Conservation (phyloP, 2,888 invertebrate genomes). For the Megastigmus dorsalis region DNA sequence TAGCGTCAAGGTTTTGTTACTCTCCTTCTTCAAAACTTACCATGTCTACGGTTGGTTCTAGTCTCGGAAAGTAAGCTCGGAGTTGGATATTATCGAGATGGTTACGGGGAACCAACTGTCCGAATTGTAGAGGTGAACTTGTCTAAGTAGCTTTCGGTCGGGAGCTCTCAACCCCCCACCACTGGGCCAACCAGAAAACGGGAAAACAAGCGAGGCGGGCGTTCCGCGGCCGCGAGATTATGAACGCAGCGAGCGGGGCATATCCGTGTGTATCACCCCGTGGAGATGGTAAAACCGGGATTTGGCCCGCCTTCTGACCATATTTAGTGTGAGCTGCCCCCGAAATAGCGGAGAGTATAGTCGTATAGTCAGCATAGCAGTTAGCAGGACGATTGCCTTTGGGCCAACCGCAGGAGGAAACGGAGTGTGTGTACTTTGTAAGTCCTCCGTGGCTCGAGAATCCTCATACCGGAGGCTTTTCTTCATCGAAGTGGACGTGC, state of each 20-base stretch:
- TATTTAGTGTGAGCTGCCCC: constrained; percentile 73
- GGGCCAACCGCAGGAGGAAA: no score
- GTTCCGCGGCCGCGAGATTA: neutral
- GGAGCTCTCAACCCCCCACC: constrained; percentile 42
- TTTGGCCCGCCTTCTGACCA: constrained; percentile 71
- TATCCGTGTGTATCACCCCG: constrained; percentile 55
- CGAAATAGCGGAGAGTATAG: constrained; percentile 68
- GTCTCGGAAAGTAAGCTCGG: constrained; percentile 56
- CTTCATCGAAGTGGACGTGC: no score
- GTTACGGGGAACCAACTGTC: constrained; percentile 73
- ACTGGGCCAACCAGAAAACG: constrained; percentile 23
- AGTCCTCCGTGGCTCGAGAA: no score
- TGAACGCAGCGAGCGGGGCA: constrained; percentile 59
- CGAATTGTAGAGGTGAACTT: constrained; percentile 71
- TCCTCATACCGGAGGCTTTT: no score
- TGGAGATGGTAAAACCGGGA: constrained; percentile 62
- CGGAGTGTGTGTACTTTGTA: no score
- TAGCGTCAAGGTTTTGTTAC: no score
- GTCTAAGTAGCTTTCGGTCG: constrained; percentile 71
- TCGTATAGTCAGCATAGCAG: no score
- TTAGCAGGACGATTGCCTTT: no score
- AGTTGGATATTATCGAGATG: constrained; percentile 66
- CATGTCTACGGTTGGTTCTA: constrained; percentile 44
- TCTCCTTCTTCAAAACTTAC: constrained; percentile 46
- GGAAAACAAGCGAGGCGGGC: neutral